These are phyloP conservation scores for Gari tellinella DNA, from an alignment of 2,888 invertebrate species.

Conservation along the genomic window DNA sequence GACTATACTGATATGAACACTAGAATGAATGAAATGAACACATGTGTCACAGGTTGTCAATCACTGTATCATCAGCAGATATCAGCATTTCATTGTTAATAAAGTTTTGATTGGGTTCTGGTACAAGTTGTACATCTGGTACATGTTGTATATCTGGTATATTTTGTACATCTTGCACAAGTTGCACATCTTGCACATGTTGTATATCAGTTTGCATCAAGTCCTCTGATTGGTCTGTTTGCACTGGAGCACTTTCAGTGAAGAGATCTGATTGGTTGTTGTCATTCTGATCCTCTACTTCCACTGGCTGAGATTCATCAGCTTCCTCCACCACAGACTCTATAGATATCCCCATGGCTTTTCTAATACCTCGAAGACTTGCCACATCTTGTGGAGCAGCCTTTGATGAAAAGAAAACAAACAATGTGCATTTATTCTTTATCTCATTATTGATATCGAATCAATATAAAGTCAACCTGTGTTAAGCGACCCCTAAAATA, in stretches of 20 bases:
- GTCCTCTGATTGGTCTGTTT: slow-evolving; percentile 44
- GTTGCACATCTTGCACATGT: too few relatives aligned
- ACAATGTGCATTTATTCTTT: too few relatives aligned
- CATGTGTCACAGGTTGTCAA: slow-evolving; percentile 48
- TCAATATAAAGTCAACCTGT: too few relatives aligned
- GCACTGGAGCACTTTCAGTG: slow-evolving; percentile 26
- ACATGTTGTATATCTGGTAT: too few relatives aligned
- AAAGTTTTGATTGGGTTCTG: slow-evolving; percentile 18
- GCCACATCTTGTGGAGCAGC: slow-evolving; percentile 41
- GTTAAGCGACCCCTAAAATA: too few relatives aligned
- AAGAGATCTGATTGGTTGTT: slow-evolving; percentile 37
- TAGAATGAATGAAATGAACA: too few relatives aligned
- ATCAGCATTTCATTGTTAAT: slow-evolving; percentile 52
- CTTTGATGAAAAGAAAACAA: too few relatives aligned
- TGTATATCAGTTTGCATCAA: slow-evolving; percentile 27
- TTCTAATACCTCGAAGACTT: slow-evolving; percentile 45
- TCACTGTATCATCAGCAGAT: slow-evolving; percentile 68
- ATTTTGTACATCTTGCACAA: too few relatives aligned
- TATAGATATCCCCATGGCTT: slow-evolving; percentile 54
- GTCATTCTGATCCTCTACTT: slow-evolving; percentile 50
- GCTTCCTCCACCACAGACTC: slow-evolving; percentile 38
- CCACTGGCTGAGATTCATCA: slow-evolving; percentile 59
- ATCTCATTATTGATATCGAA: too few relatives aligned
- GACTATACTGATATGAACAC: too few relatives aligned
- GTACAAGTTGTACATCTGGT: too few relatives aligned